Conservation (phyloP, 2,113 vertebrate species). For the Puffinus mauretanicus region DNA sequence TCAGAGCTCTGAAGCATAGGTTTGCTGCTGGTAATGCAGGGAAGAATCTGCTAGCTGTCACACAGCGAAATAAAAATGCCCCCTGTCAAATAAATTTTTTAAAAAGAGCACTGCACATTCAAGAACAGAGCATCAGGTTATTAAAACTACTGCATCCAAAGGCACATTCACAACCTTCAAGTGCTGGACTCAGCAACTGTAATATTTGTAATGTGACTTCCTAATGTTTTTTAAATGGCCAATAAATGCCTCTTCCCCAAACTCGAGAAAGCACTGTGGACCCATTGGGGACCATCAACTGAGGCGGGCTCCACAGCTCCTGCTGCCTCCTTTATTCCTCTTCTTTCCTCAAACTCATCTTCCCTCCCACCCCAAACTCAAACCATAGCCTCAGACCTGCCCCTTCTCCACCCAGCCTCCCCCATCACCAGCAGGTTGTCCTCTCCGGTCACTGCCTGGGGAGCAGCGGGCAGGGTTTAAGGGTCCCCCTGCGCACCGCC, state of each 20-base stretch:
- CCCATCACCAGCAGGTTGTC: not conserved
- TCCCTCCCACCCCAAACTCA: not conserved
- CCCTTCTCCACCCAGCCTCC: not conserved
- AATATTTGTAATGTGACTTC: not conserved
- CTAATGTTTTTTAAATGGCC: not conserved
- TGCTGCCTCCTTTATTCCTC: not conserved
- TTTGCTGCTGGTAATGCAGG: not conserved
- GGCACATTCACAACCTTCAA: not conserved
- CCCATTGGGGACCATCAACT: not conserved
- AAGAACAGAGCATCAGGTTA: not conserved
- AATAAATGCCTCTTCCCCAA: not conserved
- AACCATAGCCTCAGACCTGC: not conserved
- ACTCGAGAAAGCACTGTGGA: not conserved
- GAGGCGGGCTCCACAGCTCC: not conserved
- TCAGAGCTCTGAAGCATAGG: not conserved
- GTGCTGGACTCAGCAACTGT: conserved; percentile 9
- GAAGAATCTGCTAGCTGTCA: not conserved
- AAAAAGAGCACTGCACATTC: not conserved
- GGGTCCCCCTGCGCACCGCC: not conserved
- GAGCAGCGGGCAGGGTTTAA: not conserved
- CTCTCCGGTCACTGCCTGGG: not conserved
- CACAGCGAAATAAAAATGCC: not conserved
- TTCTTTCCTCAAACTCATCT: not conserved
- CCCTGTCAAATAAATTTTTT: not conserved
- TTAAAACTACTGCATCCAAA: not conserved